Evolutionary conservation across 2,888 invertebrate species (phyloP), one percentile per base, ranked within the genome.

Genomic region (Patella caerulea): DNA sequence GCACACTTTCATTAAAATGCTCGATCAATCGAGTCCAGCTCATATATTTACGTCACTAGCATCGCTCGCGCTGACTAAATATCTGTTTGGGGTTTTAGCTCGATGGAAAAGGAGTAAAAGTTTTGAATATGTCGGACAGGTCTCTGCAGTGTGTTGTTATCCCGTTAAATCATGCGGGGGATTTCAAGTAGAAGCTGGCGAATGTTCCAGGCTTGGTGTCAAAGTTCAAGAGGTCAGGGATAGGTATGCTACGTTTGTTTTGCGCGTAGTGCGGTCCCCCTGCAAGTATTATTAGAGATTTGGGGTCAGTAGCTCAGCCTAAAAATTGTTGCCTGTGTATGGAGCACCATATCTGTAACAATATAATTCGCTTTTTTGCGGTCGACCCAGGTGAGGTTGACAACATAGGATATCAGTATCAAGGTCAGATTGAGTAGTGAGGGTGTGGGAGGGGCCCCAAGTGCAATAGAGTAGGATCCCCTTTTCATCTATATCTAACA

Each of bases 81-180:
- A 69, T 55, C 74, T 72, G 5, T 79, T 79, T 73, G 74, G 74
- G 17, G 72, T 69, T 29, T 19, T 77, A 17, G 72, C 74, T 4
- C 75, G 82, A 72, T 59, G 78, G 54, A 80, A 78, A 19, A 78
- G 81, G 34, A 70, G 79, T 11, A 73, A 79, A 12, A 72, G 74
- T 17, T 83, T 82, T 71, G 83, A 84, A 74, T 54, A 75, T 24
- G 87, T 89, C 9, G 89, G 89, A 3, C 78, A 79, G 11, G 85
- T 89, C 34, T 75, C 86, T 2, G 82, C 80, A n/a, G 77, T 89
- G 5, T 79, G 81, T 69, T 74, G 82, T 55, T 88, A 86, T 80
- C 89, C 89, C 11, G 82, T 88, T 19, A 89, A 89, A 75, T 88
- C 89, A 0, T 87, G 87, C 74, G 76, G 80, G 3, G 85, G 86